A percentile compares a stretch with the other conserved stretches of the same genome.
Evolutionary conservation across 2,888 invertebrate genomes (phyloP).

Genomic region (Celastrina argiolus): DNA sequence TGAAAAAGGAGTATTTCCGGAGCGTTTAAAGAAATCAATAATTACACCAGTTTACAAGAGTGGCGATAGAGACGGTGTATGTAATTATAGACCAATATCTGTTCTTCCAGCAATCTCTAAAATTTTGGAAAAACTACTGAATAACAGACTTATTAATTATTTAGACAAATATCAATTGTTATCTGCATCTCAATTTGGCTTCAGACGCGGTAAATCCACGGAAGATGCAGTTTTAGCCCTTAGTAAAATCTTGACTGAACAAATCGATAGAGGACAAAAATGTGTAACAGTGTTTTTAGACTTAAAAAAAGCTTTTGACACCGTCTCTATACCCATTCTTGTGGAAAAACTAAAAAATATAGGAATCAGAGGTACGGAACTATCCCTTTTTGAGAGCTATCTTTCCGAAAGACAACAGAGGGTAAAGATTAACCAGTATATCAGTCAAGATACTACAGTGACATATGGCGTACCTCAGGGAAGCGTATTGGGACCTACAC

Average conservation of each 20-base stretch:
- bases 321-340: neutral
- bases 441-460: too few species aligned
- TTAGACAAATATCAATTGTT: neutral
- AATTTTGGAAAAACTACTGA: neutral
- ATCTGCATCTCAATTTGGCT: neutral
- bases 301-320: too few species aligned
- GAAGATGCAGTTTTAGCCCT: constrained; percentile 2
- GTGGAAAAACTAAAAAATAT: neutral
- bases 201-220: neutral
- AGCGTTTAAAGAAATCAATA: neutral
- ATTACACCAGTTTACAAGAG: neutral
- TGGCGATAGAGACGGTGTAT: neutral
- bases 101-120: too few species aligned
- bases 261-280: too few species aligned
- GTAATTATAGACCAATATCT: too few species aligned
- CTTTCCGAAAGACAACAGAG: too few species aligned
- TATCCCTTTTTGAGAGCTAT: neutral
- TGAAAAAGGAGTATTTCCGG: neutral
- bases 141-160: neutral
- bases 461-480: too few species aligned
- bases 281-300: too few species aligned
- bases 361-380: neutral
- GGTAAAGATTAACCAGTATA: too few species aligned
- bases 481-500: neutral
- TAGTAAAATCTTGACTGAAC: neutral